Percentiles rank a stretch among this genome's conserved stretches.
Conservation (phyloP, 2,113 vertebrate species). For the Brienomyrus brachyistius region DNA sequence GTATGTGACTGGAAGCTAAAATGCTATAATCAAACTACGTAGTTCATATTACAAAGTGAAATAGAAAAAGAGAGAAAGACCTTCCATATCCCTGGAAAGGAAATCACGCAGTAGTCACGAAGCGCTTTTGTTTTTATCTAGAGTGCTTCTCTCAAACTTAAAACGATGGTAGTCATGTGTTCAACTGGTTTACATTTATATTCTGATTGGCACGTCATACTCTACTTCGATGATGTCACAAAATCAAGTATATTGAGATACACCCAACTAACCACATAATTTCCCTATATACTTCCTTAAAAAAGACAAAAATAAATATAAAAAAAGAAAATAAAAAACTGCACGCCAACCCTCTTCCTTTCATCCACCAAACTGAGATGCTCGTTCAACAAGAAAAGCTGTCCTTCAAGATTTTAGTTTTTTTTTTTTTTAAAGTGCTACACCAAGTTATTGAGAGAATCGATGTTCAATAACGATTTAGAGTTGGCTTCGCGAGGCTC, state of each 20-base stretch:
- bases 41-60: slow-evolving; percentile 65
- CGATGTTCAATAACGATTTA: slow-evolving; percentile 83
- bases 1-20: slow-evolving; percentile 61
- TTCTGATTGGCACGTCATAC: slow-evolving; percentile 77
- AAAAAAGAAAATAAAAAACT: slow-evolving; percentile 65
- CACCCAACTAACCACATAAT: slow-evolving; percentile 64
- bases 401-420: slow-evolving; percentile 26
- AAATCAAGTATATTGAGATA: slow-evolving; percentile 81
- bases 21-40: slow-evolving; percentile 63
- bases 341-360: slow-evolving; percentile 75
- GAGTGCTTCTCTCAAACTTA: slow-evolving; percentile 15
- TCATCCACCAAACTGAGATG: slow-evolving; percentile 79
- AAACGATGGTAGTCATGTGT: slow-evolving; percentile 41
- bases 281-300: slow-evolving; percentile 71
- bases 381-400: slow-evolving; percentile 65
- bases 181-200: slow-evolving; percentile 61
- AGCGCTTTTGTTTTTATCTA: slow-evolving; percentile 63
- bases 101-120: slow-evolving; percentile 56
- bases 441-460: slow-evolving; percentile 81
- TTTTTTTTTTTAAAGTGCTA: slow-evolving; percentile 71
- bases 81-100: slow-evolving; percentile 51
- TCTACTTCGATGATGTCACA: slow-evolving; percentile 67
- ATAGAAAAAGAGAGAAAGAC: slow-evolving; percentile 41
- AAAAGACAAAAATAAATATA: slow-evolving; percentile 70
- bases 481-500: slow-evolving; percentile 32